Base-by-base conservation (phyloP, 2,797 vertebrate species). In the Buphagus erythrorhynchus region DNA sequence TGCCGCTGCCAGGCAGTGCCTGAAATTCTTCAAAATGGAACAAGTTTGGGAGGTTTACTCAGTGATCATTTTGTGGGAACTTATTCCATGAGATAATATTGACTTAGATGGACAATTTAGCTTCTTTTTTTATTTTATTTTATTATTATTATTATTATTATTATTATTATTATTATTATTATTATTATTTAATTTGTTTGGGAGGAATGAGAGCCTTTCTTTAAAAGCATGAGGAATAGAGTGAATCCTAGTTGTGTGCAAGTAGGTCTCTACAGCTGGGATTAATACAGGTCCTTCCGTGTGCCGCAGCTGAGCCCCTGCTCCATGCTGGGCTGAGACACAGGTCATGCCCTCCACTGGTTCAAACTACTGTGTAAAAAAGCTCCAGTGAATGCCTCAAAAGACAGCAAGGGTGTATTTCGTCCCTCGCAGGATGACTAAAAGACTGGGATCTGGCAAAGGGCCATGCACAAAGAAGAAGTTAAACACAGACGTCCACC, bases 381-480 rank as follows among this genome's bases (percentile, higher is more conserved):
- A 71, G 0, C 9, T 46, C 4, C 0, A 2, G 4, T 29, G 18
- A 11, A 18, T 8, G 6, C 25, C 29, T 49, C 22, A 51, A 25
- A 73, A 52, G 22, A 51, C 15, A 74, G 51, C 3, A 62, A 16
- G 16, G 8, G 26, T 38, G 11, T 4, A 29, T 42, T 68, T 72
- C 19, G 58, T 8, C 21, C 43, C 10, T 24, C 2, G 0, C 14
- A 67, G 18, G 12, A 19, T 38, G 42, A 36, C 6, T 71, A 8
- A 63, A 54, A 16, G 42, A 31, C 26, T 42, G 15, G 10, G 15
- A 33, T 46, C n/a, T 89, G 78, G 57, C 76, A 74, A 83, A 51
- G 6, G n/a, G 13, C 43, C 42, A 22, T 0, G 1, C 21, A 33
- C 1, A 0, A 17, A 67, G 15, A 31, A 45, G 48, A 63, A 63